These are phyloP conservation scores for Pristionchus arcanus DNA, from an alignment of 2,888 invertebrate species.

Conservation along the genomic window DNA sequence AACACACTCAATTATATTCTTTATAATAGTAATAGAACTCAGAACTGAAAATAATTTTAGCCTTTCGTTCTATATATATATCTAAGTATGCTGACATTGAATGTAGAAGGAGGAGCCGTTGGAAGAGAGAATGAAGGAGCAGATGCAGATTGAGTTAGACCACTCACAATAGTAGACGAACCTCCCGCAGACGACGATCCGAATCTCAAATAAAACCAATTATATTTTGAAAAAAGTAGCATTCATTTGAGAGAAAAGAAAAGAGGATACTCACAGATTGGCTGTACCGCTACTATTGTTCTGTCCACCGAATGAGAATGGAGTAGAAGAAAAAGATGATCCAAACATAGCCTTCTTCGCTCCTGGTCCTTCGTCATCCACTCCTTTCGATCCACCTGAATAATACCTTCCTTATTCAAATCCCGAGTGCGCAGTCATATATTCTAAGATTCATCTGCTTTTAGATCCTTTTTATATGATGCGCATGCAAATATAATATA, in stretches of 20 bases:
- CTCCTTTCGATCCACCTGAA: not conserved
- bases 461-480: too few relatives aligned
- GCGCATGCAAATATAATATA: too few relatives aligned
- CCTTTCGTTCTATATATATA: not conserved
- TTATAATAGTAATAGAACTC: not conserved
- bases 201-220: not conserved
- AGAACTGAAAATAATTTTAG: too few relatives aligned
- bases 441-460: too few relatives aligned
- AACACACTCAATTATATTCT: not conserved
- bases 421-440: too few relatives aligned
- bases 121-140: conserved; percentile 34
- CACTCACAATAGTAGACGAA: not conserved
- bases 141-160: conserved; percentile 37
- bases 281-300: not conserved
- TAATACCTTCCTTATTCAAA: not conserved
- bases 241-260: not conserved
- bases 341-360: conserved; percentile 46
- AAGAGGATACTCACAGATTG: conserved; percentile 21
- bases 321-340: not conserved
- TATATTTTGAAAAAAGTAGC: too few relatives aligned
- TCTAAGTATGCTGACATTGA: not conserved
- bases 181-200: not conserved
- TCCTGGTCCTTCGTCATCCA: conserved; percentile 36
- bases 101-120: conserved; percentile 41
- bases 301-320: not conserved